Percentiles rank a stretch among this genome's conserved stretches.
Conservation (phyloP, 2,888 invertebrate species). For the Tenthredo mesomela region DNA sequence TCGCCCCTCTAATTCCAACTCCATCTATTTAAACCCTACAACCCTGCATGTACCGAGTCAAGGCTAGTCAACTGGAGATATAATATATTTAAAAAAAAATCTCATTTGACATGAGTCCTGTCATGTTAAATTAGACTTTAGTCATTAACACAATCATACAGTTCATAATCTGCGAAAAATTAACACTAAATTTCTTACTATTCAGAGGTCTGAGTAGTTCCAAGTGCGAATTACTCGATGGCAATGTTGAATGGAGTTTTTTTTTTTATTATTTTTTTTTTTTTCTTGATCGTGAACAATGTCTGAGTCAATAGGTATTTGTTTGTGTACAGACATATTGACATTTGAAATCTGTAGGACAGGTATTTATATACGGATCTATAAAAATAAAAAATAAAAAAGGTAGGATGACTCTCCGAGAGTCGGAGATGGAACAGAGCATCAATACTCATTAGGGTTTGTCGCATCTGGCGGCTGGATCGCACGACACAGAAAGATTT, state of each 20-base stretch:
- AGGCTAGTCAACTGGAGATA: neutral
- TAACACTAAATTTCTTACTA: neutral
- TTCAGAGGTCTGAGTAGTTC: neutral
- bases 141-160: neutral
- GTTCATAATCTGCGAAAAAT: neutral
- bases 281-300: neutral
- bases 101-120: neutral
- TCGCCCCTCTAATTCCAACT: slow-evolving; percentile 1
- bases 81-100: neutral
- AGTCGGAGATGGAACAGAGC: slow-evolving; percentile 58
- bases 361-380: neutral
- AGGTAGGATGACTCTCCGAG: slow-evolving; percentile 63
- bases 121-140: neutral
- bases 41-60: neutral
- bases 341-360: slow-evolving; percentile 3
- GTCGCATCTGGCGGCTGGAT: slow-evolving; percentile 68
- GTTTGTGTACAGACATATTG: neutral
- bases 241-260: neutral
- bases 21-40: neutral
- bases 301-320: neutral
- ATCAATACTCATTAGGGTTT: slow-evolving; percentile 74
- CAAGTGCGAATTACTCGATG: neutral
- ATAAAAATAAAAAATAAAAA: slow-evolving; percentile 56
- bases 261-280: neutral
- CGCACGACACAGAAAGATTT: slow-evolving; percentile 64